Conservation (phyloP, 2,888 invertebrate genomes). For the Limulus polyphemus region DNA sequence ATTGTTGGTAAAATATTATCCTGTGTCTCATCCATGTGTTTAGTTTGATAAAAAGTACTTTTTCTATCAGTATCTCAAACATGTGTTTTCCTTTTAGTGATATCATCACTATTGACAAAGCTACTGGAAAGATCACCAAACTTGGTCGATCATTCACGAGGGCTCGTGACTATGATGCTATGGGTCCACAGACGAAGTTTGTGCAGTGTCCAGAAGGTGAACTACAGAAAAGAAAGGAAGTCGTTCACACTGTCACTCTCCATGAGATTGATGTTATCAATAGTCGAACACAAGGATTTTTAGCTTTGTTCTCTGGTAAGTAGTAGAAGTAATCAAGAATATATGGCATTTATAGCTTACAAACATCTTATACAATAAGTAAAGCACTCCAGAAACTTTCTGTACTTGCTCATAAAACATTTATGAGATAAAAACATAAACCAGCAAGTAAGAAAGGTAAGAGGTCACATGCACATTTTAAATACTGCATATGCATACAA, state of each 20-base stretch:
- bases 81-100: slow-evolving; percentile 45
- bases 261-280: slow-evolving; percentile 99
- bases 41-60: no score
- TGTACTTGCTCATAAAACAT: no score
- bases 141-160: slow-evolving; percentile 89
- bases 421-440: no score
- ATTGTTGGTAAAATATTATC: no score
- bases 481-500: no score
- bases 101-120: slow-evolving; percentile 96
- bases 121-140: slow-evolving; percentile 82
- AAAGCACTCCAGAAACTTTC: no score
- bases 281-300: slow-evolving; percentile 90
- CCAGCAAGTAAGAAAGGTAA: no score
- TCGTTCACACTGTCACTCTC: slow-evolving; percentile 65
- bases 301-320: slow-evolving; percentile 84
- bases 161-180: slow-evolving; percentile 95
- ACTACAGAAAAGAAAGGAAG: slow-evolving; percentile 88
- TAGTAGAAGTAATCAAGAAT: background rate
- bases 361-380: no score
- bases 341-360: no score
- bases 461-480: no score
- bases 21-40: no score
- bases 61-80: background rate
- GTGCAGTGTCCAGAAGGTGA: slow-evolving; percentile 99
- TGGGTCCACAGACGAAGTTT: slow-evolving; percentile 63